Percentiles rank a stretch among this genome's conserved stretches.
Evolutionary conservation across 2,113 vertebrate genomes (phyloP).

Genomic region (Marmota flaviventris): DNA sequence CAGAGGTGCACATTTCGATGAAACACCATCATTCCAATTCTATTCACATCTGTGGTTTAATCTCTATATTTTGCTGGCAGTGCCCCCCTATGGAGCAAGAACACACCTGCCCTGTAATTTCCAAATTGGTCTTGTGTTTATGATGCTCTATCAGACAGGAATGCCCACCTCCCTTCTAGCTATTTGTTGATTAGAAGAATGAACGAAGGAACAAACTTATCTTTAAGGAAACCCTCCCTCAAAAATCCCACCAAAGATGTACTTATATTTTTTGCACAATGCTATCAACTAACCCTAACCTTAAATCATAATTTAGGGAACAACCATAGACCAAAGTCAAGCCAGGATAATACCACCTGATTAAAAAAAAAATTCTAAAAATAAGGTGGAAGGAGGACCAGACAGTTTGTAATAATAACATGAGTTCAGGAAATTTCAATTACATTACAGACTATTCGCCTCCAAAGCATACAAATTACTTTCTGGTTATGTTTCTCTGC

Average conservation of each 20-base stretch:
- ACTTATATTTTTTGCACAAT: neutral
- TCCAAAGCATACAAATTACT: neutral
- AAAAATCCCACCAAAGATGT: neutral
- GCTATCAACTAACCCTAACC: no score
- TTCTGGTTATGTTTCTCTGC: neutral
- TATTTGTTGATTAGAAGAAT: neutral
- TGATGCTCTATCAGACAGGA: fast-evolving
- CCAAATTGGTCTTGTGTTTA: fast-evolving
- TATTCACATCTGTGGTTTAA: neutral
- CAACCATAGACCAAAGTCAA: neutral
- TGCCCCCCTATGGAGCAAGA: no score
- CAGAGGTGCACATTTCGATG: neutral
- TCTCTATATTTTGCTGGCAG: neutral
- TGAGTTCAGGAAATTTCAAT: neutral
- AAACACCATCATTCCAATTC: neutral
- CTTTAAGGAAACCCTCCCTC: neutral
- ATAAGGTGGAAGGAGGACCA: fast-evolving
- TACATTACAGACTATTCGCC: neutral
- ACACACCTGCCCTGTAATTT: neutral
- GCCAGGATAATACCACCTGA: neutral
- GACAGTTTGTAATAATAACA: neutral
- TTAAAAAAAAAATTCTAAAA: neutral
- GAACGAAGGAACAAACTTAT: neutral
- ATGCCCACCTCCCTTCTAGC: neutral
- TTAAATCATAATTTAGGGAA: neutral